phyloP scores from a whole-genome alignment of 1,140 invertebrate genomes.

The Drosophila lowei region DNA sequence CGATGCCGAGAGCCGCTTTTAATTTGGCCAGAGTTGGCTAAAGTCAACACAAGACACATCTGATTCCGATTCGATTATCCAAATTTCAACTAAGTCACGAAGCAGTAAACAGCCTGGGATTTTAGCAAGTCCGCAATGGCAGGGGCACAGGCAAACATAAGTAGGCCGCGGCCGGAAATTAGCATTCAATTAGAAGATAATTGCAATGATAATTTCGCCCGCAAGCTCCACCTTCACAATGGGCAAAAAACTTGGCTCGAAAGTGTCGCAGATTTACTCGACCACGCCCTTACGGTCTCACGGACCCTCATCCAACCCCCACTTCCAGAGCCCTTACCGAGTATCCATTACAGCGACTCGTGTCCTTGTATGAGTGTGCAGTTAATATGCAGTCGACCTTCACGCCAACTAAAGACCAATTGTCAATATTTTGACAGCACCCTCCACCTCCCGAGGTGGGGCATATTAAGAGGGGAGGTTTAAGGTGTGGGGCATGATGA shows the following conservation, averaged over 20 bases:
- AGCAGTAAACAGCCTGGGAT: constrained; percentile 54
- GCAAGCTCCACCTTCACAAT: constrained; percentile 45
- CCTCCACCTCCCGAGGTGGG: background rate
- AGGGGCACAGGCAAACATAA: constrained; percentile 26
- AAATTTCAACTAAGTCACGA: constrained; percentile 80
- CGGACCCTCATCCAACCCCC: background rate
- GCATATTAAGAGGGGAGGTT: background rate
- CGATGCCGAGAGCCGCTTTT: constrained; percentile 24
- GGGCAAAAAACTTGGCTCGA: constrained; percentile 20
- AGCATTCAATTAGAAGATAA: constrained; percentile 77
- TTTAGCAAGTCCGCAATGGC: constrained; percentile 59
- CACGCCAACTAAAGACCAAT: constrained; percentile 65
- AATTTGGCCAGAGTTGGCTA: constrained; percentile 19
- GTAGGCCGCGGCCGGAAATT: constrained; percentile 53
- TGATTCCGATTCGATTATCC: constrained; percentile 71
- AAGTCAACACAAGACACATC: constrained; percentile 60
- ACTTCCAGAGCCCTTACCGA: no score
- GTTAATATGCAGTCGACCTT: constrained; percentile 76
- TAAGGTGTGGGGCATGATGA: constrained; percentile 49
- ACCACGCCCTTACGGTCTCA: constrained; percentile 37
- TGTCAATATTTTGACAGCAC: constrained; percentile 79
- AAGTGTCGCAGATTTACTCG: constrained; percentile 65
- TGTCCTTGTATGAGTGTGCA: constrained; percentile 47
- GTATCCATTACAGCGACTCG: background rate
- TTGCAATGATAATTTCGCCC: constrained; percentile 56